Evolutionary conservation across 2,888 invertebrate genomes (phyloP), one percentile per base, ranked within the genome.

Genomic region (Pseudeuparius sepicola): DNA sequence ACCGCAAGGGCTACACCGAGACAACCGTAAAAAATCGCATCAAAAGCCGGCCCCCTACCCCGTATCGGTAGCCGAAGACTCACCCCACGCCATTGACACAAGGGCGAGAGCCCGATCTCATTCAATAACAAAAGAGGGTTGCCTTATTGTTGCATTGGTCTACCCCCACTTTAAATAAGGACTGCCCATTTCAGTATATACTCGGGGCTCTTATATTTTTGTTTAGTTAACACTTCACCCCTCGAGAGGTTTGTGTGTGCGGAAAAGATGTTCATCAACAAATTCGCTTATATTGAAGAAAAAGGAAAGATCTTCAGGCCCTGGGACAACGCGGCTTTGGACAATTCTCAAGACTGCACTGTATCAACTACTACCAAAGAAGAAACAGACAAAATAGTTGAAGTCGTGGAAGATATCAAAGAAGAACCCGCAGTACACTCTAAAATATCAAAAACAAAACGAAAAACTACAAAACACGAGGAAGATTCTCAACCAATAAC

Each of bases 311-410:
- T 56, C 14, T 56, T 55, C 37, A 43, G 53, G 24, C 55, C 55
- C 4, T 54, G 54, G 54, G 55, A 56, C 17, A 41, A 31, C 29
- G 26, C 34, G n/a, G 3, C 34, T 4, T 38, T 42, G 16, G 44
- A 53, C 31, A 44, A 66, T 43, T 38, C 45, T 5, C 73, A 73
- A 59, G 73, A 74, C 40, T 63, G 65, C 1, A 73, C 73, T 0
- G 65, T 73, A 1, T 70, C 73, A 1, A 73, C 73, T 0, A 73
- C 73, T 0, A 71, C 70, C 1, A 50, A 52, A 20, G 51, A 52
- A 16, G 46, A 46, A 26, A 45, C 45, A 26, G 36, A 36, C 4
- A 34, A 27, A 27, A 20, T 20, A 20, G 6, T 20, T n/a, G 20
- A 20, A 20, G 13, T 13, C 13, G 11, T 18, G 11, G 20, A 34